Evolutionary conservation across 2,888 invertebrate species (phyloP).

Genomic region (Folsomia candida): DNA sequence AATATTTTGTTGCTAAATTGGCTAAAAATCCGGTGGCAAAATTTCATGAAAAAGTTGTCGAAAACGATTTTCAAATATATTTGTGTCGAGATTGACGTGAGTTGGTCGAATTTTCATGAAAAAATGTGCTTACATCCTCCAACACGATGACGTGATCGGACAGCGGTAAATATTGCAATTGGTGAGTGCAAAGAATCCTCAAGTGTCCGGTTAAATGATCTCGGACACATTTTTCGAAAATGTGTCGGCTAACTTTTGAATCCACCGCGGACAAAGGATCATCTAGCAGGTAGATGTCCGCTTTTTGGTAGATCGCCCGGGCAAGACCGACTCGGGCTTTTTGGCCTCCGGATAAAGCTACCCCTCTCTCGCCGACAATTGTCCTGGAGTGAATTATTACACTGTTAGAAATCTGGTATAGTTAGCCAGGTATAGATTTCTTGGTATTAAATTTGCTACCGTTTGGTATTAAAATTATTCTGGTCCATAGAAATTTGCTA

Average conservation of each 20-base stretch:
- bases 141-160: constrained; percentile 42
- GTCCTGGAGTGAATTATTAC: constrained; percentile 53
- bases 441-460: too few relatives aligned
- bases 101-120: not conserved
- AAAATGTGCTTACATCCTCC: constrained; percentile 26
- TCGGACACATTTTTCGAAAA: constrained; percentile 53
- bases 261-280: constrained; percentile 60
- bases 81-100: too few relatives aligned
- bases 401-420: too few relatives aligned
- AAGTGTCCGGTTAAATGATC: constrained; percentile 54
- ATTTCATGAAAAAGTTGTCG: too few relatives aligned
- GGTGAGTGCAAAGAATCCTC: constrained; percentile 67
- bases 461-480: too few relatives aligned
- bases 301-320: constrained; percentile 48
- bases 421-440: too few relatives aligned
- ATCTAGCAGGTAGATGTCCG: constrained; percentile 57
- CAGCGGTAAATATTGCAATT: constrained; percentile 61
- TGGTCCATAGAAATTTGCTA: too few relatives aligned
- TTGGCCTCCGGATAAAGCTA: constrained; percentile 60
- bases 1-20: too few relatives aligned
- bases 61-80: too few relatives aligned
- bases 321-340: constrained; percentile 56
- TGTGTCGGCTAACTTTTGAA: constrained; percentile 50
- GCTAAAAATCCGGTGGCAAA: too few relatives aligned
- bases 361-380: constrained; percentile 60